Evolutionary conservation across 2,888 invertebrate species (phyloP), one percentile per base, ranked within the genome.

Genomic region (Callinectes sapidus): DNA sequence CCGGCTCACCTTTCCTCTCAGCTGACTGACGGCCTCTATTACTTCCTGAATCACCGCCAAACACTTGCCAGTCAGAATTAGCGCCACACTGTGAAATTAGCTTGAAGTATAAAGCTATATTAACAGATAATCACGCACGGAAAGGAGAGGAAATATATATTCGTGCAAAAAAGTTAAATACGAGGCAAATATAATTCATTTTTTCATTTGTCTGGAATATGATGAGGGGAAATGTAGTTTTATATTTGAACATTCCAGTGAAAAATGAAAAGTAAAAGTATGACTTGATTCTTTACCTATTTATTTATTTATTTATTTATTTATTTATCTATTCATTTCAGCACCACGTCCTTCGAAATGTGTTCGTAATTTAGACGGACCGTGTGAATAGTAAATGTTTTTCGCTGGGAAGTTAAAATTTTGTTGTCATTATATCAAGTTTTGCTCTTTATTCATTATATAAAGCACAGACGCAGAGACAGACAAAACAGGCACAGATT

Each of bases 21-120:
- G 13, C 71, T 77, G 71, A 77, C 71, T 77, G 71, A 77, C 71
- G 28, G 28, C 28, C n/a, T 77, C 71, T 13, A 77, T 77, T 77
- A 77, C 71, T 77, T 13, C 28, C 71, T n/a, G 28, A n/a, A 77
- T 28, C n/a, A 3, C 71, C 71, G 2, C 71, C 71, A 77, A 77
- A 77, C 71, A 77, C 71, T 77, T 77, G 71, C 28, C 71, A 28
- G 71, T 77, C 71, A 77, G 28, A n/a, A 77, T 77, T 77, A 77
- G 28, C 10, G 71, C 71, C 28, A 32, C 71, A 32, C 13, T 28
- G 28, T 77, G 71, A 28, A 77, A 77, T 77, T 32, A 77, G 13
- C 28, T 5, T 8, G 28, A 23, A 32, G 10, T 28, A n/a, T 28
- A 77, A 28, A 28, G 10, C 28, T n/a, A 28, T 28, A 28, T 28